A percentile compares a stretch with the other conserved stretches of the same genome.
These are phyloP conservation scores for Coregonus sp. DNA, from an alignment of 2,797 vertebrate species.

Conservation along the genomic window DNA sequence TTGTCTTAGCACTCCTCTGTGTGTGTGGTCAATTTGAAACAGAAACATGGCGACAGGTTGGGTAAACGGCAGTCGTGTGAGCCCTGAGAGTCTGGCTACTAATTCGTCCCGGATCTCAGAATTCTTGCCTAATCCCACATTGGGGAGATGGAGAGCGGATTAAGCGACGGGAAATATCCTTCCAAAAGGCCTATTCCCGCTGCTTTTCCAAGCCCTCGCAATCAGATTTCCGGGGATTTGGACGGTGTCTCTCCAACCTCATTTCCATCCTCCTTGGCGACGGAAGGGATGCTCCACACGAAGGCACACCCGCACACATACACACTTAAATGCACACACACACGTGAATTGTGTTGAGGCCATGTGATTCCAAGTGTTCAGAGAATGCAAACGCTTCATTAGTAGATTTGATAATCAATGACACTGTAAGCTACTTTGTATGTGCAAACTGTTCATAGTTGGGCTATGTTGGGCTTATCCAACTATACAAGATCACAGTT, in stretches of 20 bases:
- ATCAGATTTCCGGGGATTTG: conserved; percentile 5
- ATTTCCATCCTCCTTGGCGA: neutral
- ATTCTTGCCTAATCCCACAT: conserved; percentile 3
- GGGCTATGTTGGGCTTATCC: neutral
- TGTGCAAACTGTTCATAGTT: neutral
- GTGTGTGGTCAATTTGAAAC: neutral
- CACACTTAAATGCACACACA: neutral
- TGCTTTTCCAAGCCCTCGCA: neutral
- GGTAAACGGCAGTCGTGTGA: neutral
- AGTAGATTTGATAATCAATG: neutral
- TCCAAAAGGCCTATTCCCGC: conserved; percentile 3
- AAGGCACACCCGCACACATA: neutral
- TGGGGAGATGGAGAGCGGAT: neutral
- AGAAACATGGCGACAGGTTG: neutral
- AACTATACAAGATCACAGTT: neutral
- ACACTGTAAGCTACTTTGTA: neutral
- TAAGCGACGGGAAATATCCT: conserved; percentile 1
- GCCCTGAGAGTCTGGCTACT: neutral
- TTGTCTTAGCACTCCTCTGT: neutral
- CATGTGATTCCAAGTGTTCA: neutral
- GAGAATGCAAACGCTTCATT: neutral
- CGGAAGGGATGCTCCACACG: neutral
- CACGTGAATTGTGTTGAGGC: neutral
- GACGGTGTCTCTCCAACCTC: neutral
- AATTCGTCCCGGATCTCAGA: neutral